Conservation (phyloP, 2,797 vertebrate species). For the Peromyscus attwateri region DNA sequence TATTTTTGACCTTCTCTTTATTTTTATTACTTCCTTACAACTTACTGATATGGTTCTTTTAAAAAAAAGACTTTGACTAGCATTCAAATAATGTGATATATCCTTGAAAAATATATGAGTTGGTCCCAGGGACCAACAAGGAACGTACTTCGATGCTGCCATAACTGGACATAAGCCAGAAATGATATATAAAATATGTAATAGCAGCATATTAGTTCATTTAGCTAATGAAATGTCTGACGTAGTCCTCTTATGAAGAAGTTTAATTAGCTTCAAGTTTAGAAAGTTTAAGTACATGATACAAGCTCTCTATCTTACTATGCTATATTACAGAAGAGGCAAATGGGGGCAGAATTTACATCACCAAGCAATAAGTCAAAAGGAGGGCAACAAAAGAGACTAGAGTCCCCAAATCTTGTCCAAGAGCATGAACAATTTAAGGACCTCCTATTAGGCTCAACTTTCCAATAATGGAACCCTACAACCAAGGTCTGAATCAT, state of each 20-base stretch:
- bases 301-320: background rate
- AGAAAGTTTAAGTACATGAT: background rate
- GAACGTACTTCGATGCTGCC: background rate
- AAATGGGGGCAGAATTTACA: background rate
- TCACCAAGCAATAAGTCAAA: background rate
- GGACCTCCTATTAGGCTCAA: background rate
- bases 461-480: background rate
- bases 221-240: background rate
- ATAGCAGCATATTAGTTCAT: background rate
- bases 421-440: background rate
- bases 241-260: background rate
- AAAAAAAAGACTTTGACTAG: conserved; percentile 70
- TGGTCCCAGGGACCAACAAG: background rate
- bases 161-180: background rate
- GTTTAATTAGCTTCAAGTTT: background rate
- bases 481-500: background rate
- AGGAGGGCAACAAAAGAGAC: background rate
- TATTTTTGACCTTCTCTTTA: conserved; percentile 73
- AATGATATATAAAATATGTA: background rate
- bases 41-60: conserved; percentile 57
- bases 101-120: conserved; percentile 26
- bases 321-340: background rate
- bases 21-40: conserved; percentile 73
- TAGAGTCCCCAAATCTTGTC: background rate
- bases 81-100: conserved; percentile 30